Conservation (phyloP, 2,888 invertebrate species). For the Didymodactylos carnosus region DNA sequence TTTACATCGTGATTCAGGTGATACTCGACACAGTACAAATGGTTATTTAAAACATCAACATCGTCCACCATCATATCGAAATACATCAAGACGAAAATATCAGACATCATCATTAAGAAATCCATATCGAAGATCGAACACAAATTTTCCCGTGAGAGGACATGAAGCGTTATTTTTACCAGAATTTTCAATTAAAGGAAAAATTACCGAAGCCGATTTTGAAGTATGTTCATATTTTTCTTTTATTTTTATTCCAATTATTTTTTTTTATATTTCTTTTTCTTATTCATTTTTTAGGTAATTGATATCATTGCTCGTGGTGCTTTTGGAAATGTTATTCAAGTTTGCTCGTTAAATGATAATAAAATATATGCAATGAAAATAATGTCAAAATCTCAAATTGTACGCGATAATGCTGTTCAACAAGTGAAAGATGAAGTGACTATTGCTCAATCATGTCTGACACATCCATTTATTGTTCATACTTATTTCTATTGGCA, state of each 20-base stretch:
- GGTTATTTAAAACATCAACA: not conserved
- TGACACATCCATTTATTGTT: conserved; percentile 63
- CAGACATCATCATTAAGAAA: conserved; percentile 11
- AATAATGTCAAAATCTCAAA: conserved; percentile 39
- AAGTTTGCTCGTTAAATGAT: conserved; percentile 42
- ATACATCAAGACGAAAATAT: conserved; percentile 7
- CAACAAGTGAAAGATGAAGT: conserved; percentile 49
- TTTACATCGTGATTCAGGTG: not conserved
- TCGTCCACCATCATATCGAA: not conserved
- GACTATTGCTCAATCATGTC: conserved; percentile 49
- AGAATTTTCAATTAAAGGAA: conserved; percentile 13
- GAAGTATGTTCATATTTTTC: conserved; percentile 14
- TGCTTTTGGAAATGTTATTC: conserved; percentile 70
- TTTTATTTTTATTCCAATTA: not conserved
- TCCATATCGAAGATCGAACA: conserved; percentile 10
- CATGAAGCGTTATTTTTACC: conserved; percentile 14
- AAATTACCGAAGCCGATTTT: conserved; percentile 12
- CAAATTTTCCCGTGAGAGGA: conserved; percentile 11
- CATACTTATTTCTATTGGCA: conserved; percentile 63
- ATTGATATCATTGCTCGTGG: conserved; percentile 58
- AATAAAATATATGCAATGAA: conserved; percentile 57
- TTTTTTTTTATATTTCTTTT: not conserved
- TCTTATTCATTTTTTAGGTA: not conserved
- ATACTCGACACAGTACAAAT: not conserved
- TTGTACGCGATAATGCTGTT: conserved; percentile 58